Evolutionary conservation across 2,797 vertebrate genomes (phyloP), one percentile per base, ranked within the genome.

Genomic region (Heterohyrax brucei): DNA sequence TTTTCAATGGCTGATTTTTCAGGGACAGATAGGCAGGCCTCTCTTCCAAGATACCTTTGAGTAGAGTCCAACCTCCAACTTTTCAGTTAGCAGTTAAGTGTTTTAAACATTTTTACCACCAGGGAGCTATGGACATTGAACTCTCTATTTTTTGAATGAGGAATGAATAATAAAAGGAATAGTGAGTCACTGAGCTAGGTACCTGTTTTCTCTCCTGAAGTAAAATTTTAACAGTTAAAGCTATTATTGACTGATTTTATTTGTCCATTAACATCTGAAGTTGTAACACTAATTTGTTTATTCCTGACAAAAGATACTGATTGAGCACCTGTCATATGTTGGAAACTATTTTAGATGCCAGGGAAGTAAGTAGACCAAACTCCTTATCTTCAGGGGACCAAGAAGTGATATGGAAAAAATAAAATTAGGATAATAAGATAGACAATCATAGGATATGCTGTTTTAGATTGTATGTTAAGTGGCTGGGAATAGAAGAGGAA

Each of bases 181-280:
- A 94, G 75, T 22, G 76, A 75, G 5, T 10, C 83, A 64, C 4
- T 83, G 21, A 7, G 83, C 22, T 72, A 61, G 19, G 5, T 77
- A 83, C 3, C 1, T 66, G 1, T 59, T 81, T 87, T 77, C 3
- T 72, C 21, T 87, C 28, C 33, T 39, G 7, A 39, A 46, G 30
- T 61, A 61, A 76, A 53, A 68, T 77, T 89, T 89, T 19, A 76
- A 76, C 13, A 76, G 16, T 8, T 93, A 30, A 77, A 93, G 86
- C 16, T 19, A 66, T 78, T 89, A 68, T 7, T 77, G 53, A 21
- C 24, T 88, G 0, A 68, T 48, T 93, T 85, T 33, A 62, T 50
- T 82, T 85, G 7, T 19, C 68, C 26, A 26, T 30, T 87, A 14
- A 46, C 26, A 26, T 77, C 21, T 78, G 21, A 87, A 89, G 21